These are phyloP conservation scores for Emys orbicularis DNA, from an alignment of 2,797 vertebrate genomes.

Conservation along the genomic window DNA sequence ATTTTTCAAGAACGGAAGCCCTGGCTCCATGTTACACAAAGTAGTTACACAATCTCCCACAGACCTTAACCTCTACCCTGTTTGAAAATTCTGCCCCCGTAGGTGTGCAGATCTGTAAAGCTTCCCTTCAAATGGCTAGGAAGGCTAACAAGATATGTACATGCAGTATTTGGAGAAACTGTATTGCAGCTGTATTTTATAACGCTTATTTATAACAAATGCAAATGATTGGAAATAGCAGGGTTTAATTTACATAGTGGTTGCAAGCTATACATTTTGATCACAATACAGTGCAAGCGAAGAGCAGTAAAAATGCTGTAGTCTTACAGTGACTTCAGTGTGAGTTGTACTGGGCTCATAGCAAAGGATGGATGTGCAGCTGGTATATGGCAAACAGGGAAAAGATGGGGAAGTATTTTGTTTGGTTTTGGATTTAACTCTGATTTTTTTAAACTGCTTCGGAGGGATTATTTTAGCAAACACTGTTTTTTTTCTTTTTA, in stretches of 20 bases:
- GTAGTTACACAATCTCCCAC: background rate
- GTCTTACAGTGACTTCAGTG: background rate
- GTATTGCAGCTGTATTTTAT: background rate
- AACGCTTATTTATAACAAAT: background rate
- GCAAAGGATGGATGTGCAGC: background rate
- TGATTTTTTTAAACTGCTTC: background rate
- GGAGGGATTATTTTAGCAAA: background rate
- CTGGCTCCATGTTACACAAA: background rate
- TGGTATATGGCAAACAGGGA: fast-evolving
- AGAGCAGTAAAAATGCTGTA: background rate
- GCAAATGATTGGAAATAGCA: background rate
- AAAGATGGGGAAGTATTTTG: fast-evolving
- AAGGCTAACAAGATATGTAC: background rate
- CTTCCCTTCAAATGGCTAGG: background rate
- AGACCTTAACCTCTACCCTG: background rate
- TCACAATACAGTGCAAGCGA: background rate
- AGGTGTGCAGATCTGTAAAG: background rate
- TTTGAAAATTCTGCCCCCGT: background rate
- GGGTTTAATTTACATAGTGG: background rate
- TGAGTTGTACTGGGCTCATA: background rate
- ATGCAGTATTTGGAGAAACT: background rate
- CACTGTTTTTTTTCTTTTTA: background rate
- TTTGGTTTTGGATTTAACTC: background rate
- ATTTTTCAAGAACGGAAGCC: background rate
- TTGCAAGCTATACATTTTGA: background rate